Conservation (phyloP, 2,888 invertebrate genomes). For the Acanthacorydalis orientalis region DNA sequence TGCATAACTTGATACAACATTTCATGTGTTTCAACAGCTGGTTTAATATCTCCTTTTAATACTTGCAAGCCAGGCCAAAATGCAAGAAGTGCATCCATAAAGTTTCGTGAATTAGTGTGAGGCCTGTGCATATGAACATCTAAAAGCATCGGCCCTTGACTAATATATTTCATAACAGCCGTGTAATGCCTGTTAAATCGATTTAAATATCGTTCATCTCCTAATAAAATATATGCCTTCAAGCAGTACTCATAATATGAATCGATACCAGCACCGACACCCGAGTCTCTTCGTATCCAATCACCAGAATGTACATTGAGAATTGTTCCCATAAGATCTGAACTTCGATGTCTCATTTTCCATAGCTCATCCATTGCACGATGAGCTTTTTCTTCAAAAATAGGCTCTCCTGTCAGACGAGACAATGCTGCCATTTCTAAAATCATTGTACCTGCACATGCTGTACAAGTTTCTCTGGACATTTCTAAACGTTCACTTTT, state of each 20-base stretch:
- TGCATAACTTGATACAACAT: slow-evolving; percentile 98
- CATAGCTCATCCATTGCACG: slow-evolving; percentile 94
- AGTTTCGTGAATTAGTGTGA: slow-evolving; percentile 82
- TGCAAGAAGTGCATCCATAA: slow-evolving; percentile 93
- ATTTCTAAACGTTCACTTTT: slow-evolving; percentile 55
- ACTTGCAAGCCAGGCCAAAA: slow-evolving; percentile 98
- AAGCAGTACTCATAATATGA: slow-evolving; percentile 97
- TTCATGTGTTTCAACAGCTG: slow-evolving; percentile 98
- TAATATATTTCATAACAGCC: slow-evolving; percentile 94
- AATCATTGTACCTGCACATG: slow-evolving; percentile 96
- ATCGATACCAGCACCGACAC: slow-evolving; percentile 98
- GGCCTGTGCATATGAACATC: slow-evolving; percentile 87
- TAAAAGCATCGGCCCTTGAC: slow-evolving; percentile 83
- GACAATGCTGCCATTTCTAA: slow-evolving; percentile 94
- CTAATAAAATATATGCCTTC: slow-evolving; percentile 90
- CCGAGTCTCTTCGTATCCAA: slow-evolving; percentile 92
- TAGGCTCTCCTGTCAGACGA: slow-evolving; percentile 74
- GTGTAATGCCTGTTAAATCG: slow-evolving; percentile 91
- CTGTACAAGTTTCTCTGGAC: slow-evolving; percentile 87
- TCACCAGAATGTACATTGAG: slow-evolving; percentile 96
- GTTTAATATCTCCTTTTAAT: slow-evolving; percentile 70
- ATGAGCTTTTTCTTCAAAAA: slow-evolving; percentile 89
- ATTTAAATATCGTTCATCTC: slow-evolving; percentile 84
- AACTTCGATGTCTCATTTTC: slow-evolving; percentile 77
- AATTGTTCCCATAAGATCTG: slow-evolving; percentile 94